Conservation (phyloP, 2,797 vertebrate genomes). For the Schizothorax lantsangensis region DNA sequence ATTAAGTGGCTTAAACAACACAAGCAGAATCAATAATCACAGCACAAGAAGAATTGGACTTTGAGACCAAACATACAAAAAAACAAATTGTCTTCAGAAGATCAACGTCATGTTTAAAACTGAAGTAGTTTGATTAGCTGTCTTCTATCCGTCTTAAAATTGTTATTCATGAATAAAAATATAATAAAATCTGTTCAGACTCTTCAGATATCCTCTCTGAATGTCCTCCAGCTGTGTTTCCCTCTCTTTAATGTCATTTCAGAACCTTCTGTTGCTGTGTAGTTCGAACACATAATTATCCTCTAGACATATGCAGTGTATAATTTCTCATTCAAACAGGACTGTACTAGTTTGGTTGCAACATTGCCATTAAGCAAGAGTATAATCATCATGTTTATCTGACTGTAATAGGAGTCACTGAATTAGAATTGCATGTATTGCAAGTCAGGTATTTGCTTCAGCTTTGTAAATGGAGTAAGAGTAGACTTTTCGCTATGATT, state of each 20-base stretch:
- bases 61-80: conserved; percentile 70
- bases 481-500: neutral
- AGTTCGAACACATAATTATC: conserved; percentile 55
- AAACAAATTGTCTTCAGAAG: conserved; percentile 30
- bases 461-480: neutral
- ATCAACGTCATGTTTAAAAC: conserved; percentile 56
- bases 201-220: conserved; percentile 22
- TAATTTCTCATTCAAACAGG: conserved; percentile 43
- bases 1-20: neutral
- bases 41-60: conserved; percentile 69
- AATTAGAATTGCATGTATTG: neutral
- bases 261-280: conserved; percentile 23
- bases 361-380: conserved; percentile 19
- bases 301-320: conserved; percentile 19
- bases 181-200: conserved; percentile 51
- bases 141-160: conserved; percentile 1
- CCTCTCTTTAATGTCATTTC: conserved; percentile 8
- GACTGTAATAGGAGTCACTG: conserved; percentile 9
- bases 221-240: conserved; percentile 12
- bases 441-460: too few relatives aligned
- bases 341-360: conserved; percentile 41
- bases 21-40: conserved; percentile 60
- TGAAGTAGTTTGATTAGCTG: neutral
- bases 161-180: neutral
- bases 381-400: conserved; percentile 6